A percentile compares a stretch with the other conserved stretches of the same genome.
Conservation (phyloP, 2,797 vertebrate genomes). For the Thamnophis elegans region DNA sequence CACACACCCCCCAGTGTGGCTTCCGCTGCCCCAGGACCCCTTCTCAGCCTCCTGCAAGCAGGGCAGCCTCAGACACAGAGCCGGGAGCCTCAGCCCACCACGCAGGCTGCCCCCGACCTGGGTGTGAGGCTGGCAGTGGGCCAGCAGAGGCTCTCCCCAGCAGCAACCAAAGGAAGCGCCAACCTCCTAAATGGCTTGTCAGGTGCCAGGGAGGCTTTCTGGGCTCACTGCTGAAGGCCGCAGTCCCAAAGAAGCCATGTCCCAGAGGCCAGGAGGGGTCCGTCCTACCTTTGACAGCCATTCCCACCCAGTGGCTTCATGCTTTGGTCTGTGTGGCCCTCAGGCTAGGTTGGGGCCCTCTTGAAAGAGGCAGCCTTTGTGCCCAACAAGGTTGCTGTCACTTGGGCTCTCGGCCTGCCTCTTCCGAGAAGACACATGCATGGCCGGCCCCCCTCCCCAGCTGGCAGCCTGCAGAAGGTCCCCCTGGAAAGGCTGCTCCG, state of each 20-base stretch:
- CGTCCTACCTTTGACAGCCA: neutral
- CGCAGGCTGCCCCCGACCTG: neutral
- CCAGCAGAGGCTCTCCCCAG: neutral
- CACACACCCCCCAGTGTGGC: rapidly evolving
- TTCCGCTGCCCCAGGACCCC: neutral
- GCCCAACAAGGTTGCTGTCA: neutral
- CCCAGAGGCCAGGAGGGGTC: neutral
- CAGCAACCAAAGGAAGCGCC: neutral
- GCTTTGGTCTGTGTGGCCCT: neutral
- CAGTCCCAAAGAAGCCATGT: neutral
- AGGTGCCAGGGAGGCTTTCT: neutral
- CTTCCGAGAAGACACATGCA: no score
- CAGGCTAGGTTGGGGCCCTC: neutral
- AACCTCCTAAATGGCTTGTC: neutral
- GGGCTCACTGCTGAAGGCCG: neutral
- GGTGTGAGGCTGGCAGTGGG: rapidly evolving
- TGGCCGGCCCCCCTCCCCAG: neutral
- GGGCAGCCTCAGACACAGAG: neutral
- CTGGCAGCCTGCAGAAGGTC: neutral
- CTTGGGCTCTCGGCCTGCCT: neutral
- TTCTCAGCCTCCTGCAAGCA: neutral
- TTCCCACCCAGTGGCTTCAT: neutral
- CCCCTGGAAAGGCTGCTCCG: neutral
- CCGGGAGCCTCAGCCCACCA: neutral
- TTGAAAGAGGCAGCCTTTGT: neutral